These are phyloP conservation scores for Ochropacha duplaris DNA, from an alignment of 2,888 invertebrate species.

Conservation along the genomic window DNA sequence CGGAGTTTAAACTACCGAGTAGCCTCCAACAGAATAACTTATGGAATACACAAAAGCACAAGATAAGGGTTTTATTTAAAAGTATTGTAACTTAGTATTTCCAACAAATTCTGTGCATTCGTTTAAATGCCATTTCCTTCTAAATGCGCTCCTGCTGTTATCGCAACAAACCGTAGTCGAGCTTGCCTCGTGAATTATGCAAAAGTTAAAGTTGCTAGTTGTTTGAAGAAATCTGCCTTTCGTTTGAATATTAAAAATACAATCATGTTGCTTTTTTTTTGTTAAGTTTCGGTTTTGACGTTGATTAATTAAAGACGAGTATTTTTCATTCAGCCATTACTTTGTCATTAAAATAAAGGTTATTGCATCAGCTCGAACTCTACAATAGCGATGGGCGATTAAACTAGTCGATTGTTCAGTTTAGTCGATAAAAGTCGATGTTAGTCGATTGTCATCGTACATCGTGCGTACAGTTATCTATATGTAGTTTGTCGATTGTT, in stretches of 20 bases:
- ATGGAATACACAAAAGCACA: constrained; percentile 6
- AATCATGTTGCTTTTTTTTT: constrained; percentile 11
- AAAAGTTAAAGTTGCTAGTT: constrained; percentile 30
- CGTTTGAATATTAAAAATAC: constrained; percentile 38
- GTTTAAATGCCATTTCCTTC: constrained; percentile 18
- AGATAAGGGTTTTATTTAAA: constrained; percentile 16
- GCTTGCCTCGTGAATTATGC: constrained; percentile 32
- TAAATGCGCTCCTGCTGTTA: constrained; percentile 30
- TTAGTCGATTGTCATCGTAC: no score
- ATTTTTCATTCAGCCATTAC: no score
- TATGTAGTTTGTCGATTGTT: no score
- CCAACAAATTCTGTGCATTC: not conserved
- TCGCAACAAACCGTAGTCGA: constrained; percentile 21
- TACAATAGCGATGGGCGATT: no score
- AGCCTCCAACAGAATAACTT: not conserved
- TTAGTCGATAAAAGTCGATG: no score
- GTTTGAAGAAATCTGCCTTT: constrained; percentile 26
- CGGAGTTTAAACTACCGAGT: no score
- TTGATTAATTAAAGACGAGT: no score
- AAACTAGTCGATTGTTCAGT: no score
- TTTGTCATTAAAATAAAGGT: not conserved
- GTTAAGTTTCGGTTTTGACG: not conserved
- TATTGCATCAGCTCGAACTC: no score
- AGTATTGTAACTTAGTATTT: constrained; percentile 1
- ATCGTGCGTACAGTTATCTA: no score